phyloP scores from a whole-genome alignment of 2,113 vertebrate species.

The Notothenia coriiceps region DNA sequence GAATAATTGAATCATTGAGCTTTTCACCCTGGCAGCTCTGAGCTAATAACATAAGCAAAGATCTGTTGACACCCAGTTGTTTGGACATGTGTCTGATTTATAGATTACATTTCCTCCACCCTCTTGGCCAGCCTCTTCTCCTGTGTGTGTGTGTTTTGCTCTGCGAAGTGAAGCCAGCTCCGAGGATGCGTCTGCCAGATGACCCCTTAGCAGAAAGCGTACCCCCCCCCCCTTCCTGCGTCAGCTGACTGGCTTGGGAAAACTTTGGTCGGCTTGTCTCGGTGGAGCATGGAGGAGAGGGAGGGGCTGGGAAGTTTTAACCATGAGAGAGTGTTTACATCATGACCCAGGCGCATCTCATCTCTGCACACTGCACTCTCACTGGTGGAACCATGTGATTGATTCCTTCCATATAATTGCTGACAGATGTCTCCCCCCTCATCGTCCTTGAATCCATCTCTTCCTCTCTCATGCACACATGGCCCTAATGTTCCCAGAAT shows the following conservation, averaged over 20 bases:
- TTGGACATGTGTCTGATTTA: slow-evolving; percentile 62
- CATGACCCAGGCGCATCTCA: slow-evolving; percentile 22
- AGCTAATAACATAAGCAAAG: slow-evolving; percentile 57
- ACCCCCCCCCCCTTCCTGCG: slow-evolving; percentile 32
- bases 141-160: slow-evolving; percentile 11
- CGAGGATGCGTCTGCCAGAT: slow-evolving; percentile 72
- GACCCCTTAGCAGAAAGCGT: slow-evolving; percentile 58
- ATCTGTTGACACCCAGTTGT: slow-evolving; percentile 64
- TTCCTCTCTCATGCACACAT: slow-evolving; percentile 42
- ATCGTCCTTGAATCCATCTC: slow-evolving; percentile 20
- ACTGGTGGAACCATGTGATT: slow-evolving; percentile 37
- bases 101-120: slow-evolving; percentile 62
- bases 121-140: slow-evolving; percentile 33
- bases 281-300: not conserved
- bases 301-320: slow-evolving; percentile 39
- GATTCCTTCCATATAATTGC: slow-evolving; percentile 63
- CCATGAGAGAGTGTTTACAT: slow-evolving; percentile 57
- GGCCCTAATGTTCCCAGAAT: slow-evolving; percentile 65
- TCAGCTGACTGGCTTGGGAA: slow-evolving; percentile 63
- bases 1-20: slow-evolving; percentile 36
- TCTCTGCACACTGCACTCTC: slow-evolving; percentile 40
- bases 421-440: slow-evolving; percentile 68
- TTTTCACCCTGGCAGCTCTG: slow-evolving; percentile 17
- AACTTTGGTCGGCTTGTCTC: slow-evolving; percentile 44
- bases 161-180: slow-evolving; percentile 37